Conservation (phyloP, 2,888 invertebrate genomes). For the Nemapogon koenigi region DNA sequence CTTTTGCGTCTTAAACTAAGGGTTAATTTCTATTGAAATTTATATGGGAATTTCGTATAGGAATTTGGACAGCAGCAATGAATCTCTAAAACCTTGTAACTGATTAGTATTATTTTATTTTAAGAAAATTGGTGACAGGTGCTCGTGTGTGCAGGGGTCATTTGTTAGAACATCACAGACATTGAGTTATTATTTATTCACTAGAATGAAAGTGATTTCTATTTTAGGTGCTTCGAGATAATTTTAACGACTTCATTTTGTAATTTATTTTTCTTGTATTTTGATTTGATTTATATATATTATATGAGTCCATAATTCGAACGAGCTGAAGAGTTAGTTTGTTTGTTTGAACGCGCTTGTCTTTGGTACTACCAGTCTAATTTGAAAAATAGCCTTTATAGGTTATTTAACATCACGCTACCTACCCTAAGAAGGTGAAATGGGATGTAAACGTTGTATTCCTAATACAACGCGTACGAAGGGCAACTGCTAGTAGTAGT, state of each 20-base stretch:
- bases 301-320: too few relatives aligned
- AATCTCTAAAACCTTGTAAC: conserved; percentile 36
- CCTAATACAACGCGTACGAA: too few relatives aligned
- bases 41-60: conserved; percentile 20
- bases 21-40: conserved; percentile 18
- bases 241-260: conserved; percentile 17
- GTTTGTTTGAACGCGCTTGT: too few relatives aligned
- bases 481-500: too few relatives aligned
- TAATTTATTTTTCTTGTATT: conserved; percentile 6
- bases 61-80: conserved; percentile 34
- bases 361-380: too few relatives aligned
- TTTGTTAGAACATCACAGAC: conserved; percentile 28
- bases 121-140: conserved; percentile 41
- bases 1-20: conserved; percentile 15
- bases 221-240: conserved; percentile 8
- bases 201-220: conserved; percentile 19
- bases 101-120: conserved; percentile 38
- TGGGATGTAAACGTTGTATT: too few relatives aligned
- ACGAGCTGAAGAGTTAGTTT: too few relatives aligned
- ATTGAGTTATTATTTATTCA: conserved; percentile 39
- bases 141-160: conserved; percentile 28
- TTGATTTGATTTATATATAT: too few relatives aligned
- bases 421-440: too few relatives aligned
- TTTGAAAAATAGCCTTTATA: too few relatives aligned
- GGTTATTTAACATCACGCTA: too few relatives aligned